Evolutionary conservation across 2,113 vertebrate genomes (phyloP).

Genomic region (Emydura subglobosa): DNA sequence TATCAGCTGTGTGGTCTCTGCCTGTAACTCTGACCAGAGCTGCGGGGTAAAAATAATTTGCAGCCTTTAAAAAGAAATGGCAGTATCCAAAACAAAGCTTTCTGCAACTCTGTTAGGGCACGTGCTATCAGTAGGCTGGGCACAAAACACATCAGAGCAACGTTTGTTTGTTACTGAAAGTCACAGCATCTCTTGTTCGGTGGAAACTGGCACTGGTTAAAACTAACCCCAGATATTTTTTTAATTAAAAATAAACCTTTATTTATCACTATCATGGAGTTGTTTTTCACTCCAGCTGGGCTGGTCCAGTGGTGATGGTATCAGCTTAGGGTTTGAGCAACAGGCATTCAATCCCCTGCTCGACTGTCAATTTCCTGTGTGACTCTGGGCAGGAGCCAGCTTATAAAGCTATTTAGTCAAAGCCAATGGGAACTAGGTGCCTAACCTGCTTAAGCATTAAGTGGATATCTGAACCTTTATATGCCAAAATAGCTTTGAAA

Average conservation of each 20-base stretch:
- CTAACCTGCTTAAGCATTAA: neutral
- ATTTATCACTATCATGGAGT: neutral
- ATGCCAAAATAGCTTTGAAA: neutral
- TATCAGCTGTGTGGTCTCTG: neutral
- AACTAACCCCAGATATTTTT: neutral
- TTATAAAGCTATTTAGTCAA: neutral
- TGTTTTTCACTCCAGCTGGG: neutral
- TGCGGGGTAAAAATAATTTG: neutral
- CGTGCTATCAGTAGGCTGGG: neutral
- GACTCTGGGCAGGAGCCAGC: neutral
- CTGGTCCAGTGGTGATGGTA: neutral
- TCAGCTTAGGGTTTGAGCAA: neutral
- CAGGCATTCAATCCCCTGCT: neutral
- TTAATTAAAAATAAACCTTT: neutral
- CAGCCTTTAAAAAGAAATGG: rapidly evolving
- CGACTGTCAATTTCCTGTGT: neutral
- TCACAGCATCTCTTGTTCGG: neutral
- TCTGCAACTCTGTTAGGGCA: neutral
- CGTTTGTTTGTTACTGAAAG: neutral
- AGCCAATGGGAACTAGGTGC: neutral
- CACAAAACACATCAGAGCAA: neutral
- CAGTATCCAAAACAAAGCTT: neutral
- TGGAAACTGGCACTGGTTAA: neutral
- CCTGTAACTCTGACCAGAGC: neutral
- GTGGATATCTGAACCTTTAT: neutral